A percentile compares a stretch with the other conserved stretches of the same genome.
These are phyloP conservation scores for Chlamydotis undulata DNA, from an alignment of 2,113 vertebrate species.

Conservation along the genomic window DNA sequence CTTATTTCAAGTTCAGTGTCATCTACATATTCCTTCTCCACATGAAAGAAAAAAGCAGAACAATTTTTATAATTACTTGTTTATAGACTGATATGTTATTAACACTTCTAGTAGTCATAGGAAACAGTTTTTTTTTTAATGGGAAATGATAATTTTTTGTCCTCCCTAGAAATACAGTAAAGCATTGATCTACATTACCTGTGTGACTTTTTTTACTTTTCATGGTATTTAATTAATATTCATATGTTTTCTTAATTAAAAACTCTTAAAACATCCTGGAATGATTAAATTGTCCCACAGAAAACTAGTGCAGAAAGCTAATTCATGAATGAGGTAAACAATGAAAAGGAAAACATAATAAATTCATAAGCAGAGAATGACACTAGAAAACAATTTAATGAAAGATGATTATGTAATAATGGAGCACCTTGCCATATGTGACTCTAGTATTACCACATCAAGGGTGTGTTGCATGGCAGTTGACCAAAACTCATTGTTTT, in stretches of 20 bases:
- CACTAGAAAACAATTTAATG: background rate
- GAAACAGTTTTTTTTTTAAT: background rate
- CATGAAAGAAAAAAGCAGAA: background rate
- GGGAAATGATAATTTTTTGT: background rate
- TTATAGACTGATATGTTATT: background rate
- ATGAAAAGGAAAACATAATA: background rate
- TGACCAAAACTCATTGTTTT: background rate
- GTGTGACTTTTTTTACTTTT: background rate
- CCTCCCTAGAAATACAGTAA: background rate
- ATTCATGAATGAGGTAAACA: conserved; percentile 16
- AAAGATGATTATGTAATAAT: conserved; percentile 10
- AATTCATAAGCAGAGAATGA: background rate
- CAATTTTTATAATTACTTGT: background rate
- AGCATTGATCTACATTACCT: background rate
- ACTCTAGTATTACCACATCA: conserved; percentile 15
- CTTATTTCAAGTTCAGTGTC: background rate
- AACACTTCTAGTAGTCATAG: background rate
- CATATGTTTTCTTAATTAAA: background rate
- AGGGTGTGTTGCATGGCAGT: background rate
- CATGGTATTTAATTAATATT: background rate
- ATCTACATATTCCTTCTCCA: background rate
- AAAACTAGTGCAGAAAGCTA: background rate
- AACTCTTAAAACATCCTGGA: background rate
- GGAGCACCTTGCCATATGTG: conserved; percentile 44
- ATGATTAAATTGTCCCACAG: background rate